phyloP scores from a whole-genome alignment of 2,797 vertebrate species.

The Leptoclinus maculatus region DNA sequence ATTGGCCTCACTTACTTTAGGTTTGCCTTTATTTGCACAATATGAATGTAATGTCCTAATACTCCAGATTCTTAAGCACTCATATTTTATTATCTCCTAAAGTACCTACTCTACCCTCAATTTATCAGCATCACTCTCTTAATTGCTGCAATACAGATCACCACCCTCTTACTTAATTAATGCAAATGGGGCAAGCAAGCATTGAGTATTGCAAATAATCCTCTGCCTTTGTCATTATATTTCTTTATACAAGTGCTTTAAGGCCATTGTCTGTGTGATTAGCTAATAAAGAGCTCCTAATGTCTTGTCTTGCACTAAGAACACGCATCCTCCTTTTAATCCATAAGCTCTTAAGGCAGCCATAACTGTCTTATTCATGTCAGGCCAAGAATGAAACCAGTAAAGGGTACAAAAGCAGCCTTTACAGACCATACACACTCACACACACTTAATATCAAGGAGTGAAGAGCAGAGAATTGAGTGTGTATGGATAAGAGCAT shows the following conservation, averaged over 20 bases:
- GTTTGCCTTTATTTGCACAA: not conserved
- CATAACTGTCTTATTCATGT: conserved; percentile 75
- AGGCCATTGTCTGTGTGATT: conserved; percentile 75
- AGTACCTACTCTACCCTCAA: conserved; percentile 10
- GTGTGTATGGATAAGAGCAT: conserved; percentile 69
- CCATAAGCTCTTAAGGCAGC: conserved; percentile 81
- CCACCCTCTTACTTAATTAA: conserved; percentile 71
- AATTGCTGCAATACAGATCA: conserved; percentile 61
- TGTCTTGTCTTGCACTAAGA: conserved; percentile 79
- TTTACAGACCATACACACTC: conserved; percentile 78
- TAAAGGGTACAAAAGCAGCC: conserved; percentile 78
- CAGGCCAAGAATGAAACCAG: conserved; percentile 78
- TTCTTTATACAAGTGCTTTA: conserved; percentile 76
- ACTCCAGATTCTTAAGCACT: conserved; percentile 14
- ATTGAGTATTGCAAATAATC: conserved; percentile 45
- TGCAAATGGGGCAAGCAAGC: conserved; percentile 63
- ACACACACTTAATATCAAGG: conserved; percentile 72
- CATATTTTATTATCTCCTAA: conserved; percentile 22
- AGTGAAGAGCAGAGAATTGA: conserved; percentile 72
- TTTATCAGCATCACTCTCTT: conserved; percentile 59
- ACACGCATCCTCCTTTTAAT: conserved; percentile 77
- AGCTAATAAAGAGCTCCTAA: conserved; percentile 83
- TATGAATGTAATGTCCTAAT: conserved; percentile 10
- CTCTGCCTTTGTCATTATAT: conserved; percentile 56
- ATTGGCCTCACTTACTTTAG: not conserved